These are phyloP conservation scores for Drosophila prosaltans DNA, from an alignment of 1,140 invertebrate genomes.

Conservation along the genomic window DNA sequence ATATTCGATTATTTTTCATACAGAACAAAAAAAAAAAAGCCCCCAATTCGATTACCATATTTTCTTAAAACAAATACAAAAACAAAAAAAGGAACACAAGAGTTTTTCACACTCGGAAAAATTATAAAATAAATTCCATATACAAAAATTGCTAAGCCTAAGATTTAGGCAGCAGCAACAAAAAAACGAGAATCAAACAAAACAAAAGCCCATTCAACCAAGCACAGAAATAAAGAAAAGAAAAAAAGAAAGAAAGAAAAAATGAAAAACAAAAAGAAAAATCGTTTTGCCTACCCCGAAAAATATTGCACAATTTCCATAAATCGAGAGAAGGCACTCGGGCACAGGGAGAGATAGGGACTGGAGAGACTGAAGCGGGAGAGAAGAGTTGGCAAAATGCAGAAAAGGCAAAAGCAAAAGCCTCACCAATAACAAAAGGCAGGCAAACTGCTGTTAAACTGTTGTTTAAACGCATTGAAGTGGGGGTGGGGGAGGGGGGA, in stretches of 20 bases:
- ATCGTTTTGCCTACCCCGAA: constrained; percentile 17
- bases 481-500: not conserved
- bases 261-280: constrained; percentile 11
- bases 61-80: not conserved
- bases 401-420: constrained; percentile 59
- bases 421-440: constrained; percentile 78
- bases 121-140: constrained; percentile 6
- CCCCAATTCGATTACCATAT: constrained; percentile 16
- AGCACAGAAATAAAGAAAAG: constrained; percentile 8
- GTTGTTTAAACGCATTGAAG: constrained; percentile 76
- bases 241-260: not conserved
- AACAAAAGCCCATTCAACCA: constrained; percentile 5
- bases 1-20: constrained; percentile 15
- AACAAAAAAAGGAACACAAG: not conserved
- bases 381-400: constrained; percentile 52
- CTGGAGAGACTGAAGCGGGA: not conserved
- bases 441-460: constrained; percentile 78
- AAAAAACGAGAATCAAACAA: constrained; percentile 7
- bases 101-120: constrained; percentile 13
- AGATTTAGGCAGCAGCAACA: constrained; percentile 2
- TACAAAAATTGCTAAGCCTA: constrained; percentile 9
- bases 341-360: constrained; percentile 1
- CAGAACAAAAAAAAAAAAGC: not conserved
- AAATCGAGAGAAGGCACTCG: constrained; percentile 49
- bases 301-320: constrained; percentile 77